A percentile compares a stretch with the other conserved stretches of the same genome.
Conservation (phyloP, 2,113 vertebrate genomes). For the Nymphicus hollandicus region DNA sequence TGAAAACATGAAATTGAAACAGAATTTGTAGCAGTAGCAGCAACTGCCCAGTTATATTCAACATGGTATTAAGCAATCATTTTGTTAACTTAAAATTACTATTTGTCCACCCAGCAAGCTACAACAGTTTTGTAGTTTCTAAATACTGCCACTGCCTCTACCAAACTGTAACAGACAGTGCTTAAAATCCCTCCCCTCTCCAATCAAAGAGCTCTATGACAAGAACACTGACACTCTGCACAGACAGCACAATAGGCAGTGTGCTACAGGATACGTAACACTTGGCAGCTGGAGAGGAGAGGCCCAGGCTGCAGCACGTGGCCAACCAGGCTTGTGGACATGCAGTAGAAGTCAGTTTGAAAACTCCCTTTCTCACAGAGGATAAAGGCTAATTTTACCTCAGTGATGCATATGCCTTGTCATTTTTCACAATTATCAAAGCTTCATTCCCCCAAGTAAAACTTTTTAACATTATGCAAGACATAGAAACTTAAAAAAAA, state of each 20-base stretch:
- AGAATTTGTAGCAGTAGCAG: not conserved
- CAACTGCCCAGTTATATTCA: not conserved
- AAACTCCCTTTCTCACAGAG: not conserved
- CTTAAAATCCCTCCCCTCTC: not conserved
- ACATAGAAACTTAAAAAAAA: not conserved
- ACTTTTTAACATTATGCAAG: not conserved
- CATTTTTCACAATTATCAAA: not conserved
- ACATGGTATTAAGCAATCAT: not conserved
- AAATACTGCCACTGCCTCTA: not conserved
- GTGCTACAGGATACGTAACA: not conserved
- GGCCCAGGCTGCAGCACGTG: not conserved
- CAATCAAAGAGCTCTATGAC: not conserved
- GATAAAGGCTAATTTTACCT: not conserved
- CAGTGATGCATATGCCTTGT: not conserved
- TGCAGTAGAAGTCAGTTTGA: not conserved
- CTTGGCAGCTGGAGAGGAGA: not conserved
- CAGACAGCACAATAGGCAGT: not conserved
- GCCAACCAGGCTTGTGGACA: not conserved
- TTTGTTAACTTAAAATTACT: not conserved
- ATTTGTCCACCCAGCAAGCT: not conserved
- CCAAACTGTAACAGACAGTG: not conserved
- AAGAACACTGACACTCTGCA: not conserved
- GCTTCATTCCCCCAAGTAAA: not conserved
- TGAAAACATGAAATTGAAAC: slow-evolving; percentile 2
- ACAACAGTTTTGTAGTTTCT: not conserved